Conservation (phyloP, 2,888 invertebrate genomes). For the Hanleya hanleyi region DNA sequence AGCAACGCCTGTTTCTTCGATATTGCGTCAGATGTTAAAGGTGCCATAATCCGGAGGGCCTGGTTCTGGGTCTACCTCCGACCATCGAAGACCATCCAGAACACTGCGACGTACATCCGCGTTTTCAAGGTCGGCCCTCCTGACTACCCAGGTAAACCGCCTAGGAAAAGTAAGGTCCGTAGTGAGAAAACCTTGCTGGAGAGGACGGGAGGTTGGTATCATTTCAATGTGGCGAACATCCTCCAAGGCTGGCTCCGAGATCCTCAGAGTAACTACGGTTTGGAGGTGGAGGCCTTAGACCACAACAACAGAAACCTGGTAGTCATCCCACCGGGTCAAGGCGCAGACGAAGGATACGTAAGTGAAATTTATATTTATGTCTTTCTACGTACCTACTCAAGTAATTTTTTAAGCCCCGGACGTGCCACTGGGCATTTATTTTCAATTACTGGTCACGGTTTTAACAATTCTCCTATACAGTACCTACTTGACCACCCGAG, state of each 20-base stretch:
- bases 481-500: no score
- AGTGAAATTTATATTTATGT: constrained; percentile 37
- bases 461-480: no score
- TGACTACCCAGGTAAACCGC: constrained; percentile 30
- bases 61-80: constrained; percentile 58
- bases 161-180: constrained; percentile 26
- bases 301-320: constrained; percentile 46
- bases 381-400: neutral
- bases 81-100: constrained; percentile 22
- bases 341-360: constrained; percentile 50
- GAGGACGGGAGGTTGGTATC: constrained; percentile 53
- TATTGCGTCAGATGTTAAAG: constrained; percentile 44
- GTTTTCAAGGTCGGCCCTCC: constrained; percentile 39
- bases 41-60: constrained; percentile 47
- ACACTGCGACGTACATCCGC: constrained; percentile 41
- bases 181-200: constrained; percentile 37
- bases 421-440: no score
- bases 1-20: constrained; percentile 48
- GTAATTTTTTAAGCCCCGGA: neutral
- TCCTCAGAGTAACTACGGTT: constrained; percentile 49
- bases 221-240: constrained; percentile 47
- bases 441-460: no score
- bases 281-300: constrained; percentile 51
- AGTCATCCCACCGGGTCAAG: constrained; percentile 44
- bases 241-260: constrained; percentile 51